Evolutionary conservation across 2,888 invertebrate genomes (phyloP).

Genomic region (Chironomus tentans): DNA sequence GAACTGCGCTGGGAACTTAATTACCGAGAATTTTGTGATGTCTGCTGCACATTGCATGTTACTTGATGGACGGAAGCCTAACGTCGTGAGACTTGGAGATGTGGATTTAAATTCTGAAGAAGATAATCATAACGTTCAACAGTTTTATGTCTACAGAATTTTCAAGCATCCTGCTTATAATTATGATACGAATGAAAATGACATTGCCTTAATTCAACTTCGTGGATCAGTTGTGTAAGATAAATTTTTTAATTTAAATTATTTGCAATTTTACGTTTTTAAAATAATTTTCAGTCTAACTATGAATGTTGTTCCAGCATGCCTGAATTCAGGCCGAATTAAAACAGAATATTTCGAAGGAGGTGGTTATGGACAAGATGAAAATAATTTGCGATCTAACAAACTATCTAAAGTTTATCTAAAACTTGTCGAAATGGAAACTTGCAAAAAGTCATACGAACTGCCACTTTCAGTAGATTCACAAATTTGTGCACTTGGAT

Average conservation of each 20-base stretch:
- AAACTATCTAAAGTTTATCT: conserved; percentile 1
- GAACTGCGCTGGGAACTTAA: conserved; percentile 40
- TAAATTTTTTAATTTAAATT: too few species aligned
- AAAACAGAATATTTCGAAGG: conserved; percentile 6
- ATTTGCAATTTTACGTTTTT: too few species aligned
- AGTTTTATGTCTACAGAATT: conserved; percentile 16
- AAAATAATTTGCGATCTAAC: neutral
- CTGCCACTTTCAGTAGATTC: neutral
- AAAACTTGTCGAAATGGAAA: neutral
- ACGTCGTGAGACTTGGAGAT: conserved; percentile 27
- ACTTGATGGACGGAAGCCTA: conserved; percentile 33
- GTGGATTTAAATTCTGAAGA: conserved; percentile 16
- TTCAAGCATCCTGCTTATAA: conserved; percentile 19
- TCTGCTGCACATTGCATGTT: conserved; percentile 40
- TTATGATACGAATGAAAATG: neutral
- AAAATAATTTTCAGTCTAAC: neutral
- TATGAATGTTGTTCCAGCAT: conserved; percentile 11
- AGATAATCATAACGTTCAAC: conserved; percentile 26
- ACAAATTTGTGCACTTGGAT: conserved; percentile 7
- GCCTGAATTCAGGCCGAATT: neutral
- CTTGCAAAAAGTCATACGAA: neutral
- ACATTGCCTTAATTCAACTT: conserved; percentile 27
- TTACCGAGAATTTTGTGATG: conserved; percentile 37
- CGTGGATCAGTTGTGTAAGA: conserved; percentile 27
- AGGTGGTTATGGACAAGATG: conserved; percentile 15